Evolutionary conservation across 2,113 vertebrate genomes (phyloP).

Genomic region (Tachysurus vachellii): DNA sequence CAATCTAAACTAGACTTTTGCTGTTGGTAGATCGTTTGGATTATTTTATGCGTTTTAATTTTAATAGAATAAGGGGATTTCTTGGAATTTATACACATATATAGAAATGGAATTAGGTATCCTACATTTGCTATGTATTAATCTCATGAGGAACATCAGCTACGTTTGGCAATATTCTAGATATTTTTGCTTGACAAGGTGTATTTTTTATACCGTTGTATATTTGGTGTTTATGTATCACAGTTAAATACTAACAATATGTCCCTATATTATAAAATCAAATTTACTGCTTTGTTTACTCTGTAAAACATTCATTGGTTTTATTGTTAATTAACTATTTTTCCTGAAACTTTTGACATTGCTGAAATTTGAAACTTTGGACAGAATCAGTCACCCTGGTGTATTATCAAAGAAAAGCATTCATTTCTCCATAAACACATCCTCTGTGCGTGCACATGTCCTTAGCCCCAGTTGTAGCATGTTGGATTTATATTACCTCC

Average conservation of each 20-base stretch:
- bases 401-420: neutral
- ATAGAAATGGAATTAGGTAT: neutral
- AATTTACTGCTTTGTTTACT: no score
- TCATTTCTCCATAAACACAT: neutral
- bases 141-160: neutral
- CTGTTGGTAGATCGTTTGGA: neutral
- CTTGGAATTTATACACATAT: neutral
- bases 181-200: neutral
- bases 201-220: neutral
- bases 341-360: neutral
- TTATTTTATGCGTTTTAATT: neutral
- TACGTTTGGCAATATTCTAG: neutral
- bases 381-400: neutral
- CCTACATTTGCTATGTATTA: neutral
- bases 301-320: neutral
- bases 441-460: neutral
- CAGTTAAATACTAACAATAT: no score
- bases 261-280: no score
- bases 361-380: neutral
- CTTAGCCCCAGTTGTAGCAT: neutral
- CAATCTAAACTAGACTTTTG: neutral
- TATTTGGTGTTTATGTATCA: no score
- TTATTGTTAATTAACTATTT: neutral
- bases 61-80: neutral
- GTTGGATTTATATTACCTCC: neutral